phyloP scores from a whole-genome alignment of 1,140 invertebrate species.

The Hetaerina americana region DNA sequence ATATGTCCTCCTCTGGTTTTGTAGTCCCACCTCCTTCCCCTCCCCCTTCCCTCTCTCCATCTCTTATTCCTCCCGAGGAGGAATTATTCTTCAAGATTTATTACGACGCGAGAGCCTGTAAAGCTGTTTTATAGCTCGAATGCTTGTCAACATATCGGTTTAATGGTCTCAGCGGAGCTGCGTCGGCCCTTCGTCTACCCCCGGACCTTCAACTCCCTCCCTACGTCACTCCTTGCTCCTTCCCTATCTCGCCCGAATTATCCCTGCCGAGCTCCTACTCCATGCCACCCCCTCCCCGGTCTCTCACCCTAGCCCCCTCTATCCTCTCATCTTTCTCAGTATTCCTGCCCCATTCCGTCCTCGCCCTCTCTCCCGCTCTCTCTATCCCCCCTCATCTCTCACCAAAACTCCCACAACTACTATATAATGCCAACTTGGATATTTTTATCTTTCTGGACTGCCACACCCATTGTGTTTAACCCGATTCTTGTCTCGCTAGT shows the following conservation, averaged over 20 bases:
- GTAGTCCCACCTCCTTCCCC: neutral
- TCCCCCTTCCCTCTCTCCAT: too few relatives aligned
- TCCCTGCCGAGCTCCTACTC: too few relatives aligned
- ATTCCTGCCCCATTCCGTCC: neutral
- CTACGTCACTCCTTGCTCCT: neutral
- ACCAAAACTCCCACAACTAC: neutral
- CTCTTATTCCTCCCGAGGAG: neutral
- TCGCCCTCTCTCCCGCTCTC: neutral
- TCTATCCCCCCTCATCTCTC: neutral
- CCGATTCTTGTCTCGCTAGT: neutral
- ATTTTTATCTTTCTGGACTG: neutral
- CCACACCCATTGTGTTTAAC: neutral
- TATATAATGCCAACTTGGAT: neutral
- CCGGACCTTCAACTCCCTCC: neutral
- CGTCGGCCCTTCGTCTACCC: neutral
- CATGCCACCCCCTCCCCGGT: neutral
- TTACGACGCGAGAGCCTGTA: neutral
- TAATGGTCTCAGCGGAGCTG: neutral
- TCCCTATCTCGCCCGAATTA: neutral
- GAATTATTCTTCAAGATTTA: constrained; percentile 1
- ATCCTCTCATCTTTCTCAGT: neutral
- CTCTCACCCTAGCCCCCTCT: neutral
- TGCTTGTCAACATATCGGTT: neutral
- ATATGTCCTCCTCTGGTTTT: neutral
- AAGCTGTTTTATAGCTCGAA: neutral